A percentile compares a stretch with the other conserved stretches of the same genome.
Conservation (phyloP, 2,888 invertebrate species). For the Pyrrhosoma nymphula region DNA sequence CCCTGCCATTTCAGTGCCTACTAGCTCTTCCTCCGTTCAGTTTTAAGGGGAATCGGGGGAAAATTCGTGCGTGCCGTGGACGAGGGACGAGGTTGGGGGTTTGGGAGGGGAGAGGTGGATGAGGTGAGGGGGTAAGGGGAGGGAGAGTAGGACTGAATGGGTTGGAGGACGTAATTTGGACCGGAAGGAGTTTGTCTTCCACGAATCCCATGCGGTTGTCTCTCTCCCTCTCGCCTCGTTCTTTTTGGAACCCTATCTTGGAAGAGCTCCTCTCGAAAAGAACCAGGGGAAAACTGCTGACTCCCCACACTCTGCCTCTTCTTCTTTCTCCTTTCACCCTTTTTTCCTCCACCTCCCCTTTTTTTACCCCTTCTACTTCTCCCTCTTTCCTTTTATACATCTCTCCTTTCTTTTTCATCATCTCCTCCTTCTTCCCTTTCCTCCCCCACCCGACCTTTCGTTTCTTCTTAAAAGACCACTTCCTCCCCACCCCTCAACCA, state of each 20-base stretch:
- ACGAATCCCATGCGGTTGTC: conserved; percentile 66
- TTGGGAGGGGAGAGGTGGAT: background rate
- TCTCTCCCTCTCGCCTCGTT: background rate
- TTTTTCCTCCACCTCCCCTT: background rate
- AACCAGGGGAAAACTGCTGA: conserved; percentile 54
- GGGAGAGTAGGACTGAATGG: background rate
- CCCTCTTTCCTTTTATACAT: background rate
- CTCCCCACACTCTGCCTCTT: conserved; percentile 1
- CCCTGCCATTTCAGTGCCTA: background rate
- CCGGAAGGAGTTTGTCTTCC: conserved; percentile 67
- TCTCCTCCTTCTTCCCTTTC: background rate
- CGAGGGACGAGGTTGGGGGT: background rate
- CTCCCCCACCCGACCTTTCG: background rate
- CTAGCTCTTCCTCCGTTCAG: background rate
- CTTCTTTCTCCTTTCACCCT: background rate
- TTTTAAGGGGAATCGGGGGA: conserved; percentile 32
- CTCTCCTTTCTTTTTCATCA: background rate
- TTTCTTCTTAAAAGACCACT: background rate
- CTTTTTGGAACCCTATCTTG: conserved; percentile 63
- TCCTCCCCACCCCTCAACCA: background rate
- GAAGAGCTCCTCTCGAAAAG: conserved; percentile 36
- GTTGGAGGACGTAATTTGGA: conserved; percentile 60
- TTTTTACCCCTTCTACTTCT: background rate
- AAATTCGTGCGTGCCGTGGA: conserved; percentile 4
- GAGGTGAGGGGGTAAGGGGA: background rate